Percentiles rank a stretch among this genome's conserved stretches.
Conservation (phyloP, 2,113 vertebrate species). For the Telmatochromis sp. region DNA sequence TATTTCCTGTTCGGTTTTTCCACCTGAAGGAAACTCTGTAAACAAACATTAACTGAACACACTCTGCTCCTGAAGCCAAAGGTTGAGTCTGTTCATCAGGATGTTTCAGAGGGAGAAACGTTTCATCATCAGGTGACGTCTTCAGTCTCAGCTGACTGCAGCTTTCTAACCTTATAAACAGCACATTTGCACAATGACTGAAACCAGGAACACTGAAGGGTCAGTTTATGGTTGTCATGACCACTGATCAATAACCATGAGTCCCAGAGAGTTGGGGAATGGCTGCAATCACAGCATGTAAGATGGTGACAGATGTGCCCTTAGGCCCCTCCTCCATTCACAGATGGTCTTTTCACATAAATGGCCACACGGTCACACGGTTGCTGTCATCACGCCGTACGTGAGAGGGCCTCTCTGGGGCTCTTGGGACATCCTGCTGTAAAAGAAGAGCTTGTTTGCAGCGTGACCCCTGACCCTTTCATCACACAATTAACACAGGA, state of each 20-base stretch:
- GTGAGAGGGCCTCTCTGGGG: not conserved
- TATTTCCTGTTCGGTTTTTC: not conserved
- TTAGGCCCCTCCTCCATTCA: not conserved
- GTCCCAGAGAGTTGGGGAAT: not conserved
- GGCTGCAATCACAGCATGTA: not conserved
- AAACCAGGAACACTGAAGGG: not conserved
- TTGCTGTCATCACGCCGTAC: fast-evolving
- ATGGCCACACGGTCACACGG: not conserved
- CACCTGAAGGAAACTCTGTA: not conserved
- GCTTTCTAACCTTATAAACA: not conserved
- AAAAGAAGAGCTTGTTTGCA: not conserved
- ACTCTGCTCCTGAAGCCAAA: not conserved
- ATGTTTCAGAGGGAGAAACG: fast-evolving
- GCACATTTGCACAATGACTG: fast-evolving
- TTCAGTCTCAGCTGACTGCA: not conserved
- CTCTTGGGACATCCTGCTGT: not conserved
- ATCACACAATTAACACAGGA: not conserved
- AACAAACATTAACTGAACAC: fast-evolving
- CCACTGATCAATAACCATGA: not conserved
- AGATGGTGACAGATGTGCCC: not conserved
- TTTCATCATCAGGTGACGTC: fast-evolving
- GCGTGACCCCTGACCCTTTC: not conserved
- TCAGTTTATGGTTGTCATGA: not conserved
- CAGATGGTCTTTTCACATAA: fast-evolving
- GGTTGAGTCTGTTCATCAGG: fast-evolving